Evolutionary conservation across 2,888 invertebrate species (phyloP).

Genomic region (Chorisops tibialis): DNA sequence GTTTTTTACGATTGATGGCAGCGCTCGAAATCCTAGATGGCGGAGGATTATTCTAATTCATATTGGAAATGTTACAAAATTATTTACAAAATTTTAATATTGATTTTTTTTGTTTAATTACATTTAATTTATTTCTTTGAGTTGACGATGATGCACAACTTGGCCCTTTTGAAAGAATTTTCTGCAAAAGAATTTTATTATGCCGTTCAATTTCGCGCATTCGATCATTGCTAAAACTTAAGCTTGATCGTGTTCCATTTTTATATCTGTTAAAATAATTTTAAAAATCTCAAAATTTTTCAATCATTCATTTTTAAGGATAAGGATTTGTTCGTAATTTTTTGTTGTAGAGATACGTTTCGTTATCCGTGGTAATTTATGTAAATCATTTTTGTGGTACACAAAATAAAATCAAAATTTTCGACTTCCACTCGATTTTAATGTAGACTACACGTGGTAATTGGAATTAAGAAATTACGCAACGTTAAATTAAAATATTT

Average conservation of each 20-base stretch:
- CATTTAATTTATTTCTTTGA: slow-evolving; percentile 1
- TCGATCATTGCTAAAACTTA: slow-evolving; percentile 58
- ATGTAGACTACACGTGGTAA: too few relatives aligned
- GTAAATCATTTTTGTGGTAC: too few relatives aligned
- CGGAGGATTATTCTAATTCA: slow-evolving; percentile 36
- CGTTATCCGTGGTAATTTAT: too few relatives aligned
- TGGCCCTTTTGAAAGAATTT: slow-evolving; percentile 55
- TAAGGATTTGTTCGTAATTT: too few relatives aligned
- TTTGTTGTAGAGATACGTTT: too few relatives aligned
- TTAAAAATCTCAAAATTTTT: not conserved
- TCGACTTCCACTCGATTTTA: too few relatives aligned
- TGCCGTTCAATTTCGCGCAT: slow-evolving; percentile 61
- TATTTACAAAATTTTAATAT: slow-evolving; percentile 42
- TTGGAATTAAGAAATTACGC: too few relatives aligned
- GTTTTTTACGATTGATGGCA: slow-evolving; percentile 55
- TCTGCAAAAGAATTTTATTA: slow-evolving; percentile 58
- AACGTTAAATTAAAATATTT: too few relatives aligned
- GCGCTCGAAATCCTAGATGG: slow-evolving; percentile 51
- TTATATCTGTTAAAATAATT: slow-evolving; percentile 11
- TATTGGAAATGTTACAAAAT: slow-evolving; percentile 27
- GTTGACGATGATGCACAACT: slow-evolving; percentile 20
- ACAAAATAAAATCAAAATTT: too few relatives aligned
- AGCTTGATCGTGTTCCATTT: slow-evolving; percentile 30
- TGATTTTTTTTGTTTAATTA: not conserved
- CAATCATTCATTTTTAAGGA: too few relatives aligned